phyloP scores from a whole-genome alignment of 2,113 vertebrate species.

The Castor canadensis region DNA sequence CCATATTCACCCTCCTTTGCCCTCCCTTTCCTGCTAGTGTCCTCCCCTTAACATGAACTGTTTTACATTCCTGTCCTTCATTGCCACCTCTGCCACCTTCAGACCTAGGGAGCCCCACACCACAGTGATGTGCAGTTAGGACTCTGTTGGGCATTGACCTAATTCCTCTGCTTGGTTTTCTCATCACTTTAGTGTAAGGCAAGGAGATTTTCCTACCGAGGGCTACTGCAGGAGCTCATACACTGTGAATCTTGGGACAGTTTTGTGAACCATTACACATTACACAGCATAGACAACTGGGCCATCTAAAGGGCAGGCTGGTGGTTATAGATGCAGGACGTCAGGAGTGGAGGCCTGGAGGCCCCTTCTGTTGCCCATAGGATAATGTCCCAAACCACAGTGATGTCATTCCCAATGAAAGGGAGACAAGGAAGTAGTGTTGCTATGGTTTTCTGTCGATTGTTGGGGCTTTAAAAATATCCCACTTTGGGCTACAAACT shows the following conservation, averaged over 20 bases:
- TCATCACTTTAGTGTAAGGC: not conserved
- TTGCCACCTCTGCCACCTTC: not conserved
- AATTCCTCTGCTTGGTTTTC: not conserved
- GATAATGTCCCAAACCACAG: not conserved
- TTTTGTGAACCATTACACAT: not conserved
- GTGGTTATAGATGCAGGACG: accelerated
- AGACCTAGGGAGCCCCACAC: not conserved
- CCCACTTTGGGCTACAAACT: not conserved
- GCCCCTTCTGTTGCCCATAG: not conserved
- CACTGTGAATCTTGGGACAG: not conserved
- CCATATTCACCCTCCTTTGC: too few relatives aligned
- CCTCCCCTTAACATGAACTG: too few relatives aligned
- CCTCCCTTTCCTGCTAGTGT: too few relatives aligned
- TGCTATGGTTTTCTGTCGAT: not conserved
- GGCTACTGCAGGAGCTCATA: not conserved
- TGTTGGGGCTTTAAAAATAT: not conserved
- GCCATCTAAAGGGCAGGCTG: too few relatives aligned
- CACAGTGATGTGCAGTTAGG: not conserved
- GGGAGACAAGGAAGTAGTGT: not conserved
- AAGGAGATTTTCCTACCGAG: not conserved
- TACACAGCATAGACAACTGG: accelerated
- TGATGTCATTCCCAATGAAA: not conserved
- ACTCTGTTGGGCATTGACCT: not conserved
- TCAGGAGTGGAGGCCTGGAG: not conserved
- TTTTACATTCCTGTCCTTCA: too few relatives aligned